A percentile compares a stretch with the other conserved stretches of the same genome.
Evolutionary conservation across 1,140 invertebrate genomes (phyloP).

Genomic region (Macrobrachium nipponense): DNA sequence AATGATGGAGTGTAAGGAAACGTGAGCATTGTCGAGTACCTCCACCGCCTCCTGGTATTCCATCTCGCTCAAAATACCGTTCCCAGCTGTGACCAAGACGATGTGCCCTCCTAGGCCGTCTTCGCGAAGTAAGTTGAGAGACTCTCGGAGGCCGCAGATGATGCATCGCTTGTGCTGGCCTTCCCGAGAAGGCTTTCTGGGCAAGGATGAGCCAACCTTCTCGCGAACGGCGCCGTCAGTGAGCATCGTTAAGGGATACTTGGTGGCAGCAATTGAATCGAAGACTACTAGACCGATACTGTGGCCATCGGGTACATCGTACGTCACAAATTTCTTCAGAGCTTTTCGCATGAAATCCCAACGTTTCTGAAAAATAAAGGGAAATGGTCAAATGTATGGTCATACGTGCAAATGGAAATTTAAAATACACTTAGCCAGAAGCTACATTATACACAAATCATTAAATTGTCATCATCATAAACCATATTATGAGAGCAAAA

Average conservation of each 20-base stretch:
- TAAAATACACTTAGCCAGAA: neutral
- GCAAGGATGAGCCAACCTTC: conserved; percentile 62
- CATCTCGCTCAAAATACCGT: conserved; percentile 35
- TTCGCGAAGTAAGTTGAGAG: conserved; percentile 35
- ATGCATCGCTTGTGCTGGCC: conserved; percentile 55
- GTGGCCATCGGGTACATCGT: conserved; percentile 65
- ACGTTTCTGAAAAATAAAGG: conserved; percentile 69
- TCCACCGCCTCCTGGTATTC: conserved; percentile 29
- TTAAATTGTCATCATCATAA: no score
- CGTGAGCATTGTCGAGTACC: conserved; percentile 39
- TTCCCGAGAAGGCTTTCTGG: conserved; percentile 60
- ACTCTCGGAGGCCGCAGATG: conserved; percentile 55
- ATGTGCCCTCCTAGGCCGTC: conserved; percentile 50
- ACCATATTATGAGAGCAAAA: no score
- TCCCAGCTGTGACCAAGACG: conserved; percentile 56
- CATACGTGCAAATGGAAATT: neutral
- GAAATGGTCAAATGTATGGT: no score
- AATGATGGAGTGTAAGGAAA: conserved; percentile 55
- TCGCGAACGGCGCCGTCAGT: conserved; percentile 56
- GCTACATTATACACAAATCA: neutral
- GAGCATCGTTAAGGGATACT: conserved; percentile 57
- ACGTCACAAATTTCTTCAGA: conserved; percentile 72
- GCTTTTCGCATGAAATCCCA: conserved; percentile 74
- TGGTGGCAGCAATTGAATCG: conserved; percentile 54
- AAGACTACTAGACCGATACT: conserved; percentile 65